These are phyloP conservation scores for Ianthella basta DNA, from an alignment of 37 sponge, comb jelly and placozoan species.

Conservation along the genomic window DNA sequence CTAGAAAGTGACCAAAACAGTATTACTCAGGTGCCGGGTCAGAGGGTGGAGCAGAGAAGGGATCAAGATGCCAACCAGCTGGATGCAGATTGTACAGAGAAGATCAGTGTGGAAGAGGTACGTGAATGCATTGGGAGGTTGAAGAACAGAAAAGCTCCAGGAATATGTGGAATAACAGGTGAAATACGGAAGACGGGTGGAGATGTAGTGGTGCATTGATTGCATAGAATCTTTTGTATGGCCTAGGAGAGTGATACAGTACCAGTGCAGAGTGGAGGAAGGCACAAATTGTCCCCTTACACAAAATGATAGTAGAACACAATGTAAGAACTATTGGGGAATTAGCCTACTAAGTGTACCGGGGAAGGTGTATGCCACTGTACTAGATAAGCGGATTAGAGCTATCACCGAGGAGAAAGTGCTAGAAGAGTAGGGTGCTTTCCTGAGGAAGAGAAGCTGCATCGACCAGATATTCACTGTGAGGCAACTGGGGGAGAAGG, in stretches of 20 bases:
- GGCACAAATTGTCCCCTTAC: not conserved
- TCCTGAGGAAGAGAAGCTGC: not conserved
- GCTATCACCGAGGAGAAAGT: not conserved
- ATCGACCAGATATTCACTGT: not conserved
- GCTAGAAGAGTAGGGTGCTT: not conserved
- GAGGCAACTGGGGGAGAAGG: not conserved
- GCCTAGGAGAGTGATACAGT: not conserved
- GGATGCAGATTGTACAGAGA: no score
- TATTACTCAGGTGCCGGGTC: no score
- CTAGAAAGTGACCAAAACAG: no score
- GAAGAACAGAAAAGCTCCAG: not conserved
- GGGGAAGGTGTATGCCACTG: not conserved
- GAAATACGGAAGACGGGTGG: not conserved
- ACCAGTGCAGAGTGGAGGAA: not conserved
- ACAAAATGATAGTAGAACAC: not conserved
- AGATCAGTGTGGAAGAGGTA: not conserved
- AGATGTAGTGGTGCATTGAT: not conserved
- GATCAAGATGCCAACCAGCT: no score
- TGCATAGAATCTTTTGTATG: not conserved
- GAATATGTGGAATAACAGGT: not conserved
- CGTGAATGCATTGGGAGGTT: not conserved
- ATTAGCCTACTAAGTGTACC: not conserved
- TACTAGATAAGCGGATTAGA: not conserved
- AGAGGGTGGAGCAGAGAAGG: no score
- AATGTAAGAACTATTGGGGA: not conserved